Evolutionary conservation across 2,797 vertebrate genomes (phyloP), one percentile per base, ranked within the genome.

Genomic region (Botia almorhae): DNA sequence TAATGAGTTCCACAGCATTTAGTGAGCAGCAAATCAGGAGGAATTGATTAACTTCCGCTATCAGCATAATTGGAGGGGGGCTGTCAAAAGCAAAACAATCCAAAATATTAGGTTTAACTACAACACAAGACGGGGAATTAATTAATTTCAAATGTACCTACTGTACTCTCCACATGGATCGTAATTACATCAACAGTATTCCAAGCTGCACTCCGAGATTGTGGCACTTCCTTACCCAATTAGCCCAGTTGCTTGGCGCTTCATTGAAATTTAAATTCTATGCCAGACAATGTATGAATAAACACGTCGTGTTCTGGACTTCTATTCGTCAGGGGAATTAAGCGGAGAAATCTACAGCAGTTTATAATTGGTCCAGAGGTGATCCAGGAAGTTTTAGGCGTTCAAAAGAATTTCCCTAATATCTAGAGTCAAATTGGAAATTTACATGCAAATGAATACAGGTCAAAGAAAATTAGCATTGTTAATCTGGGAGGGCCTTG

Each of bases 171-270:
- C 86, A 90, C 87, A 90, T 87, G 55, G 88, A 92, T 91, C 90
- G 92, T 93, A 95, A 92, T 90, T 92, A 92, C 91, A 92, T 93
- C 93, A 93, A 92, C 85, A 91, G 88, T 93, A 92, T 91, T 92
- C 90, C 92, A 85, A 93, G 90, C 91, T 87, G 89, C 89, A 88
- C 91, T 88, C 81, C 75, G 90, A 91, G 90, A 93, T 90, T 88
- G 87, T 87, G 88, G 84, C 88, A 86, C 87, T 67, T 74, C 87
- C 86, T 90, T 92, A 86, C 89, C 92, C 93, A 94, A 94, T 94
- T 94, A 94, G 92, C 91, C 89, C 86, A 92, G 90, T 92, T 92
- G 92, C 92, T 92, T 87, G 88, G 89, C 88, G 90, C 92, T 90
- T 92, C 89, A 89, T 89, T 92, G 93, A 92, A 94, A 89, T 89